Evolutionary conservation across 2,797 vertebrate species (phyloP), one percentile per base, ranked within the genome.

Genomic region (Threskiornis aethiopicus): DNA sequence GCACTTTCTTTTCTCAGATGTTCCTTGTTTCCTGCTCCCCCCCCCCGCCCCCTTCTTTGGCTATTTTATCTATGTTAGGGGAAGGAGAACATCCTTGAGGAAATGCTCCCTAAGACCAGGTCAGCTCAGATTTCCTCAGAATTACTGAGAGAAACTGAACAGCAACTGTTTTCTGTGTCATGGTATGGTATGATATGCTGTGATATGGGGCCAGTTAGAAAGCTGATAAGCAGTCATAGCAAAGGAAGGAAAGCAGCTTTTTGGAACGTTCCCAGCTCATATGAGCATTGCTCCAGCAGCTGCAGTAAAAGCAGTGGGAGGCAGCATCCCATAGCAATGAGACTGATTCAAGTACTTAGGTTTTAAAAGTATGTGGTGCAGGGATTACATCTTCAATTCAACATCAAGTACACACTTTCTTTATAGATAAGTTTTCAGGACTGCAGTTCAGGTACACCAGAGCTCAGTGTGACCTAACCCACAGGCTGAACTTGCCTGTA

Each of bases 311-410:
- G 86, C 88, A 75, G 71, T 84, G 90, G 90, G 88, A 95, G 47
- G 81, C 84, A 94, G 81, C 93, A 82, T 92, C 91, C 88, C 86
- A 83, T 93, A 94, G 96, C 73, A 96, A 95, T 94, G 81, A 97
- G 78, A 39, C 55, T 87, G 62, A 89, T 77, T 93, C 44, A 73
- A 87, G 87, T 84, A 76, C 12, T 70, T 89, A 29, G 66, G 33
- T 85, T 96, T 92, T 85, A 71, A 75, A 92, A 85, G 61, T 91
- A 28, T 42, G 76, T 82, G 67, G 33, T 79, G 29, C 25, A 52
- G 37, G 77, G 83, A 41, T 73, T 94, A 24, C 3, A 25, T 83
- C 46, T 91, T 94, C 24, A 44, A 9, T 84, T 91, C 42, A 78
- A n/a, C 35, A 79, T 65, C n/a, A 75, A 42, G 7, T 59, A 14